Conservation (phyloP, 1,140 invertebrate genomes). For the Diachasmimorpha longicaudata region DNA sequence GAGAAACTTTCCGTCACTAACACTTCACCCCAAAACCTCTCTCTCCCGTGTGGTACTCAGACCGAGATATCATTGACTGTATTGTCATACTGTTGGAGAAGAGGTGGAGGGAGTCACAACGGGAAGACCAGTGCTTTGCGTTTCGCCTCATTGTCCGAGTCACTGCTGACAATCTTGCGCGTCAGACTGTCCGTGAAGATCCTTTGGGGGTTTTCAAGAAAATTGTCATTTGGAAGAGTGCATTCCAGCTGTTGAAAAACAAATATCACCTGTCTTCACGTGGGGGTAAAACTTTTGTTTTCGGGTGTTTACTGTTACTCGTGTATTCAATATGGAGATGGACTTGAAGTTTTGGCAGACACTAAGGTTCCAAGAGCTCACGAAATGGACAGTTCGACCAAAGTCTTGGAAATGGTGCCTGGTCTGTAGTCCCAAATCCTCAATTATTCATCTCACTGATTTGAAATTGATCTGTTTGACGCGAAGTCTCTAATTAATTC, state of each 20-base stretch:
- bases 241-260: neutral
- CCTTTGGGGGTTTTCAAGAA: neutral
- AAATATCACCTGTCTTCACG: neutral
- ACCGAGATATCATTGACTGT: neutral
- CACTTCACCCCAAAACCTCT: neutral
- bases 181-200: neutral
- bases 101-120: neutral
- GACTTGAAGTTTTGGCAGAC: slow-evolving; percentile 43
- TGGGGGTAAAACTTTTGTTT: neutral
- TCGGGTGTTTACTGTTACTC: neutral
- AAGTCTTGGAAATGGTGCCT: slow-evolving; percentile 44
- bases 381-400: slow-evolving; percentile 43
- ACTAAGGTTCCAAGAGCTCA: slow-evolving; percentile 37
- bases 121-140: neutral
- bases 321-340: slow-evolving; percentile 35
- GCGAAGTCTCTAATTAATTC: no score
- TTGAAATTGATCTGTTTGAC: no score
- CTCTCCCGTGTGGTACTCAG: neutral
- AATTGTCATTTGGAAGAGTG: slow-evolving; percentile 15
- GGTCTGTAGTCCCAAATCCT: slow-evolving; percentile 34
- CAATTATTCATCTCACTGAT: neutral
- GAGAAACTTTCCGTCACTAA: neutral
- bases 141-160: neutral
- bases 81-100: neutral
- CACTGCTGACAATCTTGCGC: neutral